Evolutionary conservation across 2,113 vertebrate species (phyloP).

Genomic region (Alectura lathami): DNA sequence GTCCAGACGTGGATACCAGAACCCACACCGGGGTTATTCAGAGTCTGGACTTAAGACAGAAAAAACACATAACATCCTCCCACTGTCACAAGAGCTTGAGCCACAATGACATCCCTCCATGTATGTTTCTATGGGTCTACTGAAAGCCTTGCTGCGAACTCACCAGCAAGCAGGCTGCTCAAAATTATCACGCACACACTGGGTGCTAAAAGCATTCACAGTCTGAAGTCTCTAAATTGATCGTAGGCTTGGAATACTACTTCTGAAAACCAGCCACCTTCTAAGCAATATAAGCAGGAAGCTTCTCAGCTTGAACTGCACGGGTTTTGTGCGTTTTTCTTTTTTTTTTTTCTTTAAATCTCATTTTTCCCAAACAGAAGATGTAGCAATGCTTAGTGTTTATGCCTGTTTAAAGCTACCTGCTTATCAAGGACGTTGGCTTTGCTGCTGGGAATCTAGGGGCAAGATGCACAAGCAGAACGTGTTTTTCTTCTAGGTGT

Average conservation of each 20-base stretch:
- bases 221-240: not conserved
- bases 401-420: not conserved
- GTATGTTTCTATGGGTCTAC: rapidly evolving
- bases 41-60: not conserved
- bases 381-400: not conserved
- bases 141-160: not conserved
- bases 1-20: not conserved
- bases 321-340: not conserved
- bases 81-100: not conserved
- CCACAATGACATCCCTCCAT: rapidly evolving
- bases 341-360: not conserved
- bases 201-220: not conserved
- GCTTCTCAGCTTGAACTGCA: not conserved
- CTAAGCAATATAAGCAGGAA: not conserved
- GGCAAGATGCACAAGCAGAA: not conserved
- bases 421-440: not conserved
- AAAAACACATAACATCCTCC: not conserved
- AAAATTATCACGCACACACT: not conserved
- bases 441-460: not conserved
- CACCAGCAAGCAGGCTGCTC: not conserved
- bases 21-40: not conserved
- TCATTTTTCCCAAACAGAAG: not conserved
- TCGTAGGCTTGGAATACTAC: not conserved
- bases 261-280: not conserved
- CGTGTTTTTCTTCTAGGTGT: not conserved